Evolutionary conservation across 2,113 vertebrate species (phyloP).

Genomic region (Urocynchramus pylzowi): DNA sequence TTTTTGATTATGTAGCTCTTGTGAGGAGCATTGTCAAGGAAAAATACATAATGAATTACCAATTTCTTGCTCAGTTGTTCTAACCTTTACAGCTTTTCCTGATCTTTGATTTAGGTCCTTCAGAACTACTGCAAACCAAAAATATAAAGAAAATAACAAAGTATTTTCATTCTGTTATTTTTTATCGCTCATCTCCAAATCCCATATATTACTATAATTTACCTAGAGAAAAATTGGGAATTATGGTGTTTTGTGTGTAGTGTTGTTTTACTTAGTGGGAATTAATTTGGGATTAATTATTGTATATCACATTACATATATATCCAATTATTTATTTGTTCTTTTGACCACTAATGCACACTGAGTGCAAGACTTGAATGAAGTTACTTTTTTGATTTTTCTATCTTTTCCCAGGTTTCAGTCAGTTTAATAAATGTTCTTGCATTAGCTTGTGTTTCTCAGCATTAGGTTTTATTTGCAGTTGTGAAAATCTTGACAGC

Average conservation of each 20-base stretch:
- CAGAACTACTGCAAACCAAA: background rate
- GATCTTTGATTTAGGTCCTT: background rate
- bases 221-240: background rate
- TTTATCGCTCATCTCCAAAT: background rate
- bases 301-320: background rate
- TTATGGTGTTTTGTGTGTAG: background rate
- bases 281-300: background rate
- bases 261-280: background rate
- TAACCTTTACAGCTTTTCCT: background rate
- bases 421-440: background rate
- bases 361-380: background rate
- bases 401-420: background rate
- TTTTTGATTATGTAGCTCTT: background rate
- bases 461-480: background rate
- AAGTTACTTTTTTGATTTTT: background rate
- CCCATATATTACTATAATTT: background rate
- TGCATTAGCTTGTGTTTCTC: background rate
- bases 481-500: background rate
- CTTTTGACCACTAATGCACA: background rate
- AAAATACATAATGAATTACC: background rate
- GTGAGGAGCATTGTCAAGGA: background rate
- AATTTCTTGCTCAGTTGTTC: background rate
- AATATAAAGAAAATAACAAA: background rate
- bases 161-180: background rate
- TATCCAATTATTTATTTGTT: background rate